Evolutionary conservation across 2,888 invertebrate species (phyloP).

Genomic region (Hemicrepidius hirtus): DNA sequence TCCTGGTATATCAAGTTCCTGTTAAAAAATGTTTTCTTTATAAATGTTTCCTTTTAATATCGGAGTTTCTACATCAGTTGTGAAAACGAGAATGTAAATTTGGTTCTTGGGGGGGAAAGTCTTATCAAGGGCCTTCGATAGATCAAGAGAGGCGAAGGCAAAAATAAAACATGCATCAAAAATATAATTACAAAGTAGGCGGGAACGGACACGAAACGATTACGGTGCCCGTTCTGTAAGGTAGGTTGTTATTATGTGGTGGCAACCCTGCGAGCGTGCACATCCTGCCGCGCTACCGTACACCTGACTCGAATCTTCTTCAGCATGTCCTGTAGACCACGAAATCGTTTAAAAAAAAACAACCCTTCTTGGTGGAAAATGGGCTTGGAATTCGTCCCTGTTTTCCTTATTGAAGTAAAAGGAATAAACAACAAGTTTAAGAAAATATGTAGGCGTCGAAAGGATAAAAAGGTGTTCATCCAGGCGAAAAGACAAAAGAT

Average conservation of each 20-base stretch:
- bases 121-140: slow-evolving; percentile 43
- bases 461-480: not conserved
- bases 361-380: no score
- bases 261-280: slow-evolving; percentile 69
- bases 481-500: slow-evolving; percentile 13
- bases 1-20: no score
- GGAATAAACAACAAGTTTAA: no score
- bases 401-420: no score
- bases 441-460: no score
- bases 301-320: slow-evolving; percentile 31
- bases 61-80: not conserved
- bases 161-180: slow-evolving; percentile 65
- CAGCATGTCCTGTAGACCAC: slow-evolving; percentile 27
- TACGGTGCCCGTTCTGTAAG: slow-evolving; percentile 66
- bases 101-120: not conserved
- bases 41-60: no score
- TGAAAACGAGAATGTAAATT: slow-evolving; percentile 20
- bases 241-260: slow-evolving; percentile 71
- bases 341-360: not conserved
- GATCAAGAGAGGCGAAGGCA: slow-evolving; percentile 42
- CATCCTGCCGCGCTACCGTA: slow-evolving; percentile 63
- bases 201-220: slow-evolving; percentile 70
- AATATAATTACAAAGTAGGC: slow-evolving; percentile 72
- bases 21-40: no score
- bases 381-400: no score